These are phyloP conservation scores for Premnoplex brunnescens DNA, from an alignment of 2,797 vertebrate species.

Conservation along the genomic window DNA sequence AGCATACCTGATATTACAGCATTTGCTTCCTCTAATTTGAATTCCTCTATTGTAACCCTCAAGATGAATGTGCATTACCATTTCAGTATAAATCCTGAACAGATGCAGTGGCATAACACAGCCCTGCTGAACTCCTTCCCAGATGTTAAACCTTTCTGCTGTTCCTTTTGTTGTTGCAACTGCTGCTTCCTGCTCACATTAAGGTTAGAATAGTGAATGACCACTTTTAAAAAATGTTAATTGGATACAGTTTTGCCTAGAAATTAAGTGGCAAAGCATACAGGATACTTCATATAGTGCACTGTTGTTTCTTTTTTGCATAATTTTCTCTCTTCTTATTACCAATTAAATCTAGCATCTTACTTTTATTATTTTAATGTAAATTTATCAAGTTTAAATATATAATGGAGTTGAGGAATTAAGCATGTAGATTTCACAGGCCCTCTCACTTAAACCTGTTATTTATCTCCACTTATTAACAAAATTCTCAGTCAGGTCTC, in stretches of 20 bases:
- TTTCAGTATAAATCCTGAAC: constrained; percentile 23
- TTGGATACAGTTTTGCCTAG: background rate
- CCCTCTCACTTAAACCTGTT: background rate
- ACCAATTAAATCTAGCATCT: background rate
- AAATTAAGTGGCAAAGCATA: background rate
- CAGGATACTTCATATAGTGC: background rate
- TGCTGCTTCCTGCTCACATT: background rate
- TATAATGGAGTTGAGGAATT: background rate
- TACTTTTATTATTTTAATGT: background rate
- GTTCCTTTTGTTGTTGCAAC: background rate
- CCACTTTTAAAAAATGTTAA: constrained; percentile 3
- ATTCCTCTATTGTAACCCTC: constrained; percentile 11
- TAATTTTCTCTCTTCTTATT: background rate
- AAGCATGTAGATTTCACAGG: background rate
- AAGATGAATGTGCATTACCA: background rate
- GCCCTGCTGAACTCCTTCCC: background rate
- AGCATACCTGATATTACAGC: constrained; percentile 12
- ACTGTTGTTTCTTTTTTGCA: background rate
- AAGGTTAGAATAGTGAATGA: background rate
- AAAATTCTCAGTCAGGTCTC: background rate
- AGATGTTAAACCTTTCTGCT: background rate
- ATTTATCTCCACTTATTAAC: background rate
- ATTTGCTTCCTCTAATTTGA: constrained; percentile 23
- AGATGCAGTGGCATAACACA: background rate
- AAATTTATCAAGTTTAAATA: background rate